Evolutionary conservation across 2,113 vertebrate species (phyloP).

Genomic region (Ploceus nigricollis): DNA sequence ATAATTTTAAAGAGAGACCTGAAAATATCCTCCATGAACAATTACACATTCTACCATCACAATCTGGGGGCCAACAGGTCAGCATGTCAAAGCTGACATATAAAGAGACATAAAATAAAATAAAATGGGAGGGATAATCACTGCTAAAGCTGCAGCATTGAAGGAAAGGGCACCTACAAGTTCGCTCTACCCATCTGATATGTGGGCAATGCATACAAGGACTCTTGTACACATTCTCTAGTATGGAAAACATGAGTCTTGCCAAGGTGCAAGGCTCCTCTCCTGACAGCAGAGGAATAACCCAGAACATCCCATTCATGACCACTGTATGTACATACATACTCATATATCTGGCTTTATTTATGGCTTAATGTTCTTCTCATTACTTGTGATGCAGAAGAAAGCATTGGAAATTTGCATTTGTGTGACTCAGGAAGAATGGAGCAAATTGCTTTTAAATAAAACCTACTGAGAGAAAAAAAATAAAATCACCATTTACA

Average conservation of each 20-base stretch:
- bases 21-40: neutral
- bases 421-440: neutral
- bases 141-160: neutral
- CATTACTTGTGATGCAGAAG: neutral
- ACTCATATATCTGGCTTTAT: neutral
- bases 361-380: neutral
- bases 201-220: neutral
- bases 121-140: neutral
- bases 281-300: neutral
- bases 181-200: neutral
- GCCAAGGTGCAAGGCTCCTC: neutral
- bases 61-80: fast-evolving
- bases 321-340: fast-evolving
- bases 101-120: neutral
- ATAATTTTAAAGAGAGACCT: neutral
- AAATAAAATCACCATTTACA: neutral
- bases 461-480: neutral
- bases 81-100: neutral
- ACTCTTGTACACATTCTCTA: neutral
- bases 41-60: neutral
- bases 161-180: neutral
- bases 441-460: constrained; percentile 26
- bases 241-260: neutral
- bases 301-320: neutral
- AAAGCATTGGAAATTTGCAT: neutral